Evolutionary conservation across 2,888 invertebrate genomes (phyloP), one percentile per base, ranked within the genome.

Genomic region (Mimachlamys varia): DNA sequence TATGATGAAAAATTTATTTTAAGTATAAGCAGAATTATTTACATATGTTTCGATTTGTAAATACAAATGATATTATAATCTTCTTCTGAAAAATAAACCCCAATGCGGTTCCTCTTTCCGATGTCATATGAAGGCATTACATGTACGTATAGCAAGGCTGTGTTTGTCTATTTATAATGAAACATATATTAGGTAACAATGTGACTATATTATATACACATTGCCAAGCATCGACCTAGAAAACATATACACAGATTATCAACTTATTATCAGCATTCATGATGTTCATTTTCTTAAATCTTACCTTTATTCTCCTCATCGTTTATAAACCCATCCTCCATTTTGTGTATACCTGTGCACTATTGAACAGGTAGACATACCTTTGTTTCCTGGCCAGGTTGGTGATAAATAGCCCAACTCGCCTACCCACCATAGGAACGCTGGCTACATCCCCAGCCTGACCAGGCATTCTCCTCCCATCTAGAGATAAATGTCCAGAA

Each of bases 341-440:
- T 76, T 76, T 76, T 76, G 76, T 76, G 76, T 76, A 27, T 76
- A 76, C 76, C 76, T 76, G 76, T 76, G 76, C 76, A 76, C 76
- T 76, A 76, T 2, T 22, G 33, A 33, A 76, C 76, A 76, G 76
- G 76, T 33, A 33, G 27, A 76, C 76, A 76, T 76, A 76, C 76
- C 76, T 76, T 76, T 76, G 76, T 76, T 76, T 33, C 76, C 22
- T 76, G 76, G 76, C 76, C 76, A 33, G 33, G 33, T 76, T 33
- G 17, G 76, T 76, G 76, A 76, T 76, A 76, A 76, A 76, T 76
- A 76, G 13, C 76, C 33, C 15, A 33, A 33, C 76, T 76, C 76
- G 33, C 33, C 76, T 76, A 33, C 76, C 33, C 76, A 76, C 22
- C 33, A 22, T 27, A 33, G 76, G 76, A 27, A 76, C 76, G 76